Evolutionary conservation across 2,888 invertebrate species (phyloP), one percentile per base, ranked within the genome.

Genomic region (Liopterus haemorrhoidalis): DNA sequence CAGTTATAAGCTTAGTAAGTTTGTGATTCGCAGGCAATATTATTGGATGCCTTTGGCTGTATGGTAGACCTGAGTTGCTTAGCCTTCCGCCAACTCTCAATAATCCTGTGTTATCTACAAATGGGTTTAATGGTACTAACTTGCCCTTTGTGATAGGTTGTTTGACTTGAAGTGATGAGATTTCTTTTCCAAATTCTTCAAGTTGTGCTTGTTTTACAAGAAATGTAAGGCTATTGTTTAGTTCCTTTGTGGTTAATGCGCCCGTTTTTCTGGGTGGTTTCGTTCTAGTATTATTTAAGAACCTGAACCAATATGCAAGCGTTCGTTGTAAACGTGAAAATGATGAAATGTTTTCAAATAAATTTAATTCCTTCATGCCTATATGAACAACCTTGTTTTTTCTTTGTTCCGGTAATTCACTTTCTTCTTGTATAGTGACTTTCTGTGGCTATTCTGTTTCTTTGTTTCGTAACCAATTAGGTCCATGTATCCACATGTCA

Each of bases 1-100:
- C 22, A 4, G 55, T 39, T 5, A 53, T 41, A n/a, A 41, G 8
- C 21, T 32, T 31, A 6, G 41, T 41, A 11, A 41, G 9, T 6
- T 21, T 22, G 18, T 41, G 41, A 6, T 16, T 18, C 3, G 5
- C n/a, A 9, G 32, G 33, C 2, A 39, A 15, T 3, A 39, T 24
- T 11, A 41, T 22, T 8, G 22, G 33, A 27, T 39, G 41, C 6
- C 22, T 2, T 33, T 41, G 24, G n/a, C 2, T n/a, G 9, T 18
- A 31, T 12, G 25, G 3, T 37, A 37, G 3, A 14, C 6, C 8
- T 12, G 24, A 11, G 24, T 37, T 3, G 12, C 2, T 4, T 2
- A 37, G 3, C 15, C 38, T 37, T 5, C 38, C 38, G 5, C 38
- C 38, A 6, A 37, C 12, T 24, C 22, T 22, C 4, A 37, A n/a